Evolutionary conservation across 2,797 vertebrate species (phyloP).

Genomic region (Muscicapa comitata): DNA sequence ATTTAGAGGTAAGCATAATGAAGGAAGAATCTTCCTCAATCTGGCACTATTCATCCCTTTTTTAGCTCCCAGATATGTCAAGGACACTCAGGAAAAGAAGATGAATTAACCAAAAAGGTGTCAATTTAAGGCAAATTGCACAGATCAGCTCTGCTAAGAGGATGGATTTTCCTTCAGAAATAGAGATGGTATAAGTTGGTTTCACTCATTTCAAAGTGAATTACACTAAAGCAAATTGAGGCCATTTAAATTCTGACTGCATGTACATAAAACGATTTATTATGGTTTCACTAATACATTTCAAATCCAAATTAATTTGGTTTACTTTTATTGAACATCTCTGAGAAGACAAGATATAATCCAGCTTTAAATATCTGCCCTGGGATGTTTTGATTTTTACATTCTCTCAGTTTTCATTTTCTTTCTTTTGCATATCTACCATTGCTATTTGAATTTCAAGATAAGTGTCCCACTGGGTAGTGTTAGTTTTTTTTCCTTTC

Average conservation of each 20-base stretch:
- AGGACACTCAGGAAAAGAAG: neutral
- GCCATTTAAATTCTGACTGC: slow-evolving; percentile 4
- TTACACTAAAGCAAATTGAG: neutral
- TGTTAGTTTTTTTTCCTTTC: neutral
- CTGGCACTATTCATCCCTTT: neutral
- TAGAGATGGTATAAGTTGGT: neutral
- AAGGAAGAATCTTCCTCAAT: neutral
- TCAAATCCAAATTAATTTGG: slow-evolving; percentile 13
- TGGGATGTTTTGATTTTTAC: neutral
- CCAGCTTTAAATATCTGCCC: neutral
- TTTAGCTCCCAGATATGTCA: neutral
- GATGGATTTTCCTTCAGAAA: neutral
- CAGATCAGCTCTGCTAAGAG: neutral
- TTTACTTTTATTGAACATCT: slow-evolving; percentile 18
- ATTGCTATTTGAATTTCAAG: slow-evolving; percentile 16
- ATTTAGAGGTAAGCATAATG: neutral
- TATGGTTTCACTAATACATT: neutral
- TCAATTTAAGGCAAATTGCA: neutral
- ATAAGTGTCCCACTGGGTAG: neutral
- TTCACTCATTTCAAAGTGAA: neutral
- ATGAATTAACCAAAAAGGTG: slow-evolving; percentile 13
- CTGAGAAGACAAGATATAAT: neutral
- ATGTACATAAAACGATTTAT: neutral
- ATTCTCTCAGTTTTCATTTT: neutral
- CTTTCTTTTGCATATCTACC: neutral